A percentile compares a stretch with the other conserved stretches of the same genome.
phyloP scores from a whole-genome alignment of 2,113 vertebrate species.

The Larimichthys polyactis region DNA sequence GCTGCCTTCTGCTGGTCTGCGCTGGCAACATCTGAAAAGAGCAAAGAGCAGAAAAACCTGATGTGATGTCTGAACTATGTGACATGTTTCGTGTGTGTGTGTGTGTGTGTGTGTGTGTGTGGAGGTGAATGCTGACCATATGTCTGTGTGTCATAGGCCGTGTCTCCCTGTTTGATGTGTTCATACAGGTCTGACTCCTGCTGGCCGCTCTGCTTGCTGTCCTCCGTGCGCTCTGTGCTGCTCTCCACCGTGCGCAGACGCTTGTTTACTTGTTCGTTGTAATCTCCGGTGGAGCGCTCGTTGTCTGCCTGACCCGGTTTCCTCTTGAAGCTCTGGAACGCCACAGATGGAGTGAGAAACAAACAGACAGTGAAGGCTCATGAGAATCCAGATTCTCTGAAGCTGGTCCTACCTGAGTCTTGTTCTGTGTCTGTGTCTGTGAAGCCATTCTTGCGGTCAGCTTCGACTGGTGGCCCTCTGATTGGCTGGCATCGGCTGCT shows the following conservation, averaged over 20 bases:
- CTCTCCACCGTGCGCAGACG: conserved; percentile 89
- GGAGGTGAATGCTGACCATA: conserved; percentile 85
- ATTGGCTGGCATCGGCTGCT: conserved; percentile 92
- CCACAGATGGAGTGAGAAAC: not conserved
- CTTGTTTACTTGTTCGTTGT: conserved; percentile 89
- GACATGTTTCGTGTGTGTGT: not conserved
- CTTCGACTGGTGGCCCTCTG: conserved; percentile 94
- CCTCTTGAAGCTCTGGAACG: conserved; percentile 92
- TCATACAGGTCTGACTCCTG: conserved; percentile 92
- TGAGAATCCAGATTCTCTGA: not conserved
- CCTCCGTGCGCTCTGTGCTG: conserved; percentile 67
- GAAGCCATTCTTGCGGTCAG: conserved; percentile 88
- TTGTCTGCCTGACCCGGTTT: conserved; percentile 94
- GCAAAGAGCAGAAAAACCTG: not conserved
- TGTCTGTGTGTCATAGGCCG: conserved; percentile 91
- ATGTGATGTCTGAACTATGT: not conserved
- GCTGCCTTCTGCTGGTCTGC: conserved; percentile 89
- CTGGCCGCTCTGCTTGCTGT: conserved; percentile 47
- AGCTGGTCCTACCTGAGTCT: conserved; percentile 87
- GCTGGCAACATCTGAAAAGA: conserved; percentile 89
- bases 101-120: not conserved
- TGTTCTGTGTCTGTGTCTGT: conserved; percentile 86
- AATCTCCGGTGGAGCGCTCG: conserved; percentile 90
- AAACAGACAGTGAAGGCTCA: not conserved
- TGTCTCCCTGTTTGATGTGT: conserved; percentile 87